Percentiles rank a stretch among this genome's conserved stretches.
phyloP scores from a whole-genome alignment of 2,113 vertebrate species.

The Azemiops feae region DNA sequence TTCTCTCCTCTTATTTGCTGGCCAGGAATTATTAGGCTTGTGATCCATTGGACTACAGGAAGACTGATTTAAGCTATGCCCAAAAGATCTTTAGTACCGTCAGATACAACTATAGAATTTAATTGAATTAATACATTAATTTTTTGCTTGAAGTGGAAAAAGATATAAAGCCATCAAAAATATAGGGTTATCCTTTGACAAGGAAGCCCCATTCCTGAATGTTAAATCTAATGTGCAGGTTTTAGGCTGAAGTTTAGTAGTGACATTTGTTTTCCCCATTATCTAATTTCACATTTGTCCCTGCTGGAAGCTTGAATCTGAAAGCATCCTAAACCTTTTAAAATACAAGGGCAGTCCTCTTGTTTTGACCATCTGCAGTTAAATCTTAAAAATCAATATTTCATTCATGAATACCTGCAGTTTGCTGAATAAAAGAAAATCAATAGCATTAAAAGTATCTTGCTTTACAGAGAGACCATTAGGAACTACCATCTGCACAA shows the following conservation, averaged over 20 bases:
- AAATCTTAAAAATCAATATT: neutral
- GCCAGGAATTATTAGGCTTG: neutral
- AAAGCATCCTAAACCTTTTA: neutral
- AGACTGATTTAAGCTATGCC: neutral
- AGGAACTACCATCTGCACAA: neutral
- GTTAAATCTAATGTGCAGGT: neutral
- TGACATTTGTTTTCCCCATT: neutral
- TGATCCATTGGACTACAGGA: neutral
- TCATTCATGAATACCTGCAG: neutral
- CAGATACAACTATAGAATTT: neutral
- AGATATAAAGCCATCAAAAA: neutral
- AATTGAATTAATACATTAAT: slow-evolving; percentile 11
- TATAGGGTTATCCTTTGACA: neutral
- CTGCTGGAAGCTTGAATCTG: neutral
- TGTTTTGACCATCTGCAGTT: neutral
- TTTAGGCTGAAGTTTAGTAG: neutral
- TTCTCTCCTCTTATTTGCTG: neutral
- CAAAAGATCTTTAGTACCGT: neutral
- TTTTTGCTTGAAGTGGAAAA: neutral
- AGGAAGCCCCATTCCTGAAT: neutral
- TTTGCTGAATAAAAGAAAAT: neutral
- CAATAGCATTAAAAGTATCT: neutral
- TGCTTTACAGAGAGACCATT: neutral
- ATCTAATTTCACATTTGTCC: slow-evolving; percentile 2
- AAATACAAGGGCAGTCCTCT: neutral